phyloP scores from a whole-genome alignment of 2,113 vertebrate species.

The Epinephelus cyanopodus region DNA sequence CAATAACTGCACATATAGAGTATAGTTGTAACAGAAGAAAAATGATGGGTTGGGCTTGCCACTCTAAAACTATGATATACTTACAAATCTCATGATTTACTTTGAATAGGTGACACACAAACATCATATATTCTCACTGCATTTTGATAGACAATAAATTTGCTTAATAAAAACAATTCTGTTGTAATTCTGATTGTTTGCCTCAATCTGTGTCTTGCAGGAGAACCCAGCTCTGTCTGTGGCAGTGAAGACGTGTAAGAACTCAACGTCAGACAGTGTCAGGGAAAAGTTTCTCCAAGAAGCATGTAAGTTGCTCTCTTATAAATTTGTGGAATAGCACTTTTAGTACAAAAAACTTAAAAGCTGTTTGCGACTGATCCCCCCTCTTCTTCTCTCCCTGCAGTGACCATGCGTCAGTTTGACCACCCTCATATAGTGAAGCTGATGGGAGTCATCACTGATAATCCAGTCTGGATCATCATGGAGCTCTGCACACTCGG shows the following conservation, averaged over 20 bases:
- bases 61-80: background rate
- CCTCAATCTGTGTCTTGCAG: slow-evolving; percentile 76
- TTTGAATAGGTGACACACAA: background rate
- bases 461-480: slow-evolving; percentile 99
- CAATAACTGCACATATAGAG: background rate
- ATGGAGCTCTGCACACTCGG: slow-evolving; percentile 99
- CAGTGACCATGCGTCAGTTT: slow-evolving; percentile 99
- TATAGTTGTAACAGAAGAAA: fast-evolving
- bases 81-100: background rate
- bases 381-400: background rate
- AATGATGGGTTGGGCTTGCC: background rate
- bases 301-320: slow-evolving; percentile 89
- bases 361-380: background rate
- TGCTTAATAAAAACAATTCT: background rate
- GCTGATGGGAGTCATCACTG: slow-evolving; percentile 97
- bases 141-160: background rate
- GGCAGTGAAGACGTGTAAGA: slow-evolving; percentile 99
- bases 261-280: slow-evolving; percentile 98
- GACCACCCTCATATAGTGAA: slow-evolving; percentile 99
- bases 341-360: fast-evolving
- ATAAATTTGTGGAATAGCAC: background rate
- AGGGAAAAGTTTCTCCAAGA: slow-evolving; percentile 99
- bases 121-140: background rate
- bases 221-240: slow-evolving; percentile 95
- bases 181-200: background rate